Conservation (phyloP, 2,888 invertebrate species). For the Coelopa pilipes region DNA sequence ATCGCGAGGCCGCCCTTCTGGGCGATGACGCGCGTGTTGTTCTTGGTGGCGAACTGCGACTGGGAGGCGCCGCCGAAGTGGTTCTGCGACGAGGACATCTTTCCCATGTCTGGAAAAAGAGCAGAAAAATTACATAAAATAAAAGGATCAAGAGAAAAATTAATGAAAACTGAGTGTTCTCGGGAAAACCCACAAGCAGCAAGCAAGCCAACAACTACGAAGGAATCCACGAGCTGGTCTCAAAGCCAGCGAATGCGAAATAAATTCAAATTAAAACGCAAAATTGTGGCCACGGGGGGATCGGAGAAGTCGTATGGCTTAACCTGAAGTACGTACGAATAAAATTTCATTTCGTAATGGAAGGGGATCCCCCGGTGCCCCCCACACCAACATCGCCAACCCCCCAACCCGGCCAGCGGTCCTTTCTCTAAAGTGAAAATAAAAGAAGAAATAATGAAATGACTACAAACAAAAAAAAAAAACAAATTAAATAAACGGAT, state of each 20-base stretch:
- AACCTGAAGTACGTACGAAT: conserved; percentile 12
- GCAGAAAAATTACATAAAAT: conserved; percentile 18
- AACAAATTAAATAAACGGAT: no score
- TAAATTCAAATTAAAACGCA: conserved; percentile 30
- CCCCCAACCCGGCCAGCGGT: no score
- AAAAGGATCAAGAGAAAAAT: no score
- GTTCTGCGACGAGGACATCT: conserved; percentile 63
- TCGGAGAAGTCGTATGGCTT: not conserved
- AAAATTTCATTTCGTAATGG: conserved; percentile 37
- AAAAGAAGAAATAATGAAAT: no score
- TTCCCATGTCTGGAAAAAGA: conserved; percentile 59
- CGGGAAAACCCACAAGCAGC: no score
- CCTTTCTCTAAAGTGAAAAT: no score
- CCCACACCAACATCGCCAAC: no score
- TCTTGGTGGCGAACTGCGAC: conserved; percentile 65
- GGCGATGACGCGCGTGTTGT: conserved; percentile 65
- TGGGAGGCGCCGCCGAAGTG: conserved; percentile 60
- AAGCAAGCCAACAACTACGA: not conserved
- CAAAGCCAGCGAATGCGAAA: conserved; percentile 9
- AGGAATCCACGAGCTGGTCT: not conserved
- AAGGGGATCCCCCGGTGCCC: conserved; percentile 18
- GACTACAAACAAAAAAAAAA: no score
- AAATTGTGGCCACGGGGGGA: conserved; percentile 14
- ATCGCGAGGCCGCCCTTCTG: conserved; percentile 66
- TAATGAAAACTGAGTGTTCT: no score